Conservation (phyloP, 30 jellyfish, hydroid and myxozoan genomes). For the Aurelia sp. region DNA sequence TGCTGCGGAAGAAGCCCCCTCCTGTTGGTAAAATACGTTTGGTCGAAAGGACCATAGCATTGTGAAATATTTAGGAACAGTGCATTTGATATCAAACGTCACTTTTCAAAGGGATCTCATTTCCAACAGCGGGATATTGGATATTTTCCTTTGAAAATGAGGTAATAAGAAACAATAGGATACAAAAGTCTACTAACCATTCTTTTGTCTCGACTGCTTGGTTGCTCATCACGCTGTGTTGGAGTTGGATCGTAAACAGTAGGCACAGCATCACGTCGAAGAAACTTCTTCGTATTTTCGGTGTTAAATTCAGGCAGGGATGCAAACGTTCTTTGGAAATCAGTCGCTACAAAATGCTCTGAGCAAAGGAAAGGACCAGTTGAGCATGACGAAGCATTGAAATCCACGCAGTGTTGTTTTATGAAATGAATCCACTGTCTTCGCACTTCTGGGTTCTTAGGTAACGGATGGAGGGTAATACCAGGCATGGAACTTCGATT, state of each 20-base stretch:
- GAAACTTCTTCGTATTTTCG: background rate
- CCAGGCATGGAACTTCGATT: slow-evolving; percentile 29
- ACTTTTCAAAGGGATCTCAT: no score
- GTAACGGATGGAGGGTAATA: slow-evolving; percentile 1
- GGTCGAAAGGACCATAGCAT: no score
- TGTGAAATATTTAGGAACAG: no score
- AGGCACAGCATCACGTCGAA: slow-evolving; percentile 18
- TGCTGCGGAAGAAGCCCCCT: no score
- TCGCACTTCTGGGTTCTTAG: slow-evolving; percentile 6
- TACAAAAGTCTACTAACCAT: no score
- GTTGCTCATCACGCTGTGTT: background rate
- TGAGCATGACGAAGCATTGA: background rate
- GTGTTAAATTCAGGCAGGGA: slow-evolving; percentile 12
- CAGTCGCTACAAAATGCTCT: slow-evolving; percentile 26
- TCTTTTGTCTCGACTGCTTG: background rate
- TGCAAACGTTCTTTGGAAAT: slow-evolving; percentile 2
- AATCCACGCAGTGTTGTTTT: background rate
- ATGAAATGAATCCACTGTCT: slow-evolving; percentile 16
- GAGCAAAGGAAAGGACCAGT: slow-evolving; percentile 17
- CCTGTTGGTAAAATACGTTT: no score
- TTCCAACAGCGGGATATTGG: no score
- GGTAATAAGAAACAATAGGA: no score
- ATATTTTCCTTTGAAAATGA: no score
- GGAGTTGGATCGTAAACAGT: slow-evolving; percentile 2
- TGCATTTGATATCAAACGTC: no score